These are phyloP conservation scores for Talpa occidentalis DNA, from an alignment of 2,113 vertebrate genomes.

Conservation along the genomic window DNA sequence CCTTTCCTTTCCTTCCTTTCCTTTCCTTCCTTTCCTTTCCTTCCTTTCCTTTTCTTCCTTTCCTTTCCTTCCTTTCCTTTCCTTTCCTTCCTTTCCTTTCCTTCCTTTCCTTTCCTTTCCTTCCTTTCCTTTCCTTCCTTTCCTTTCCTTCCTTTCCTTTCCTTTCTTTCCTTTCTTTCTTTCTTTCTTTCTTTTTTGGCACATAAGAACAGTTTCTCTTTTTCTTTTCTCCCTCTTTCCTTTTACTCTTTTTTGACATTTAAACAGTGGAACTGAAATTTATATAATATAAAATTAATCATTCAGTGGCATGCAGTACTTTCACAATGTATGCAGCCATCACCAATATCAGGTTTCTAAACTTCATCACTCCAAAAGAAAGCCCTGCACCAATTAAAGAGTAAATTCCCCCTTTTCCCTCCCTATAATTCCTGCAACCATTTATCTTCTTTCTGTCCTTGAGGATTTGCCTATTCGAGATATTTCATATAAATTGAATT, in stretches of 20 bases:
- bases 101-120: too few species aligned
- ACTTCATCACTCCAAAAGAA: not conserved
- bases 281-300: not conserved
- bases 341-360: not conserved
- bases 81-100: too few species aligned
- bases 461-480: not conserved
- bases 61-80: too few species aligned
- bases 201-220: not conserved
- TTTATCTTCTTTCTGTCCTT: not conserved
- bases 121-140: too few species aligned
- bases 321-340: not conserved
- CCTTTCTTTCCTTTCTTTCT: not conserved
- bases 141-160: not conserved
- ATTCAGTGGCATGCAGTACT: not conserved
- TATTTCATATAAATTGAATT: not conserved
- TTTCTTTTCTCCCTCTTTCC: too few species aligned
- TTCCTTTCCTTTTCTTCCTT: too few species aligned
- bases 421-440: not conserved
- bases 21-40: too few species aligned
- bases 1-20: too few species aligned
- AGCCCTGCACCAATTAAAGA: not conserved
- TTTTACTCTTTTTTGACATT: not conserved
- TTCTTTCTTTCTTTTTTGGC: not conserved
- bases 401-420: not conserved
- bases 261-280: slow-evolving; percentile 20